These are phyloP conservation scores for Scaptomyza tumidula DNA, from an alignment of 2,888 invertebrate genomes.

Conservation along the genomic window DNA sequence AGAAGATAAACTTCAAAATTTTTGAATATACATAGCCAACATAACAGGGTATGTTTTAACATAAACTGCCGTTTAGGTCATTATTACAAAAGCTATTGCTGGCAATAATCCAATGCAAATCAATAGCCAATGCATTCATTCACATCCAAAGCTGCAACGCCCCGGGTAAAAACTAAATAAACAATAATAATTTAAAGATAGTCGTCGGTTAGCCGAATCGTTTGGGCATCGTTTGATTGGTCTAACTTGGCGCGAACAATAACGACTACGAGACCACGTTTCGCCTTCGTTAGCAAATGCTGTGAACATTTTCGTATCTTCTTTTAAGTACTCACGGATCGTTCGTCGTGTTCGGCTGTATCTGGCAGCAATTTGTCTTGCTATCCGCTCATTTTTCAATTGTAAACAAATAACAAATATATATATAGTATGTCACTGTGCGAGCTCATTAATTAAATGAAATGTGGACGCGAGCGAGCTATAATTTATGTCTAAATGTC, in stretches of 20 bases:
- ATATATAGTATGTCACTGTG: too few species aligned
- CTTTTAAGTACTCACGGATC: slow-evolving; percentile 30
- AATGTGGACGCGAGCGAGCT: background rate
- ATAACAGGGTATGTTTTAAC: background rate
- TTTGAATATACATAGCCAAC: too few species aligned
- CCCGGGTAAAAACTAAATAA: background rate
- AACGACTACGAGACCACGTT: slow-evolving; percentile 5
- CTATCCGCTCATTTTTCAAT: slow-evolving; percentile 12
- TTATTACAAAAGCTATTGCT: slow-evolving; percentile 1
- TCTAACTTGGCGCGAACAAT: slow-evolving; percentile 5
- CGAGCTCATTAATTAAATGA: background rate
- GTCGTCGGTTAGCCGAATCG: slow-evolving; percentile 14
- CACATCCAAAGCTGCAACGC: background rate
- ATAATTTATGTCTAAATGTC: too few species aligned
- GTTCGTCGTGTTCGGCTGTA: slow-evolving; percentile 11
- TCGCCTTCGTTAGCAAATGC: slow-evolving; percentile 14
- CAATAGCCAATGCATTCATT: slow-evolving; percentile 11
- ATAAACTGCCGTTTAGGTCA: slow-evolving; percentile 8
- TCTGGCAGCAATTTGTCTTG: slow-evolving; percentile 6
- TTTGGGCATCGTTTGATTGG: slow-evolving; percentile 15
- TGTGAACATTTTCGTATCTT: slow-evolving; percentile 6
- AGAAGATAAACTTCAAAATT: too few species aligned
- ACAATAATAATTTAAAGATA: background rate
- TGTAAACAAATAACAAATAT: slow-evolving; percentile 1
- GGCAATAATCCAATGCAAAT: slow-evolving; percentile 34